A percentile compares a stretch with the other conserved stretches of the same genome.
Conservation (phyloP, 2,113 vertebrate genomes). For the Orthochromis malagaraziensis region DNA sequence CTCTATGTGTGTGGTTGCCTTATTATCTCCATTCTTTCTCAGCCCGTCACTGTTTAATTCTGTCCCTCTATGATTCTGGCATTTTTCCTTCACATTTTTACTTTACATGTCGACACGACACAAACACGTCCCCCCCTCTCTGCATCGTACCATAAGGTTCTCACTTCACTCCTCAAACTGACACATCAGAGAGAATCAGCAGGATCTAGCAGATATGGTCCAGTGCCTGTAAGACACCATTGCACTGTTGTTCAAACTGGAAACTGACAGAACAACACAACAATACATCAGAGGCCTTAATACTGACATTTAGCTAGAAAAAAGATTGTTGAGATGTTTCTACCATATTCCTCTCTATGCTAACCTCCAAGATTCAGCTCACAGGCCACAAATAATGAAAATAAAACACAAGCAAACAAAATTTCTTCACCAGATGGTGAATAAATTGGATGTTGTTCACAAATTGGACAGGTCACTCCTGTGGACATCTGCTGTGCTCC, state of each 20-base stretch:
- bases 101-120: not conserved
- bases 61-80: not conserved
- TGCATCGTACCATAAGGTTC: slow-evolving; percentile 1
- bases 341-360: not conserved
- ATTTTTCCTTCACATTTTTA: not conserved
- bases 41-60: not conserved
- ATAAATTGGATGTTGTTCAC: not conserved
- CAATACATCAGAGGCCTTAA: not conserved
- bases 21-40: not conserved
- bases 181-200: slow-evolving; percentile 34
- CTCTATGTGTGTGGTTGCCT: not conserved
- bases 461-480: not conserved
- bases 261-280: slow-evolving; percentile 18
- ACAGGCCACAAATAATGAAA: not conserved
- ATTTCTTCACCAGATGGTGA: not conserved
- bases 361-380: not conserved
- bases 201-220: slow-evolving; percentile 19
- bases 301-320: not conserved
- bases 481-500: not conserved
- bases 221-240: slow-evolving; percentile 1
- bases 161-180: slow-evolving; percentile 2
- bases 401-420: not conserved
- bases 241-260: slow-evolving; percentile 18
- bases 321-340: not conserved
- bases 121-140: not conserved